These are phyloP conservation scores for Philereme vetulata DNA, from an alignment of 2,888 invertebrate genomes.

Conservation along the genomic window DNA sequence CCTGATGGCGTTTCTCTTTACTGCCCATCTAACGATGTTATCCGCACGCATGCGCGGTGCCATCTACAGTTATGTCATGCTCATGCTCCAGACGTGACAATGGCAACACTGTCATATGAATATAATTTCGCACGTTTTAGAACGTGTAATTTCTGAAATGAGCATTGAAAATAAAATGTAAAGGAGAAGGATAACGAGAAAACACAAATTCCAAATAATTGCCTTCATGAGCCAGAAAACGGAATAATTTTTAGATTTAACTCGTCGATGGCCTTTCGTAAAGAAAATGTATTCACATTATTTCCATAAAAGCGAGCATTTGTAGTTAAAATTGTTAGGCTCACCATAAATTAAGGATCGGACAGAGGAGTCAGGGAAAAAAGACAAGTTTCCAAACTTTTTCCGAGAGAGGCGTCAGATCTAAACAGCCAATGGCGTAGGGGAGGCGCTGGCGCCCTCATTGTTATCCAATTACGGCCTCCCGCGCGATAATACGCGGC, in stretches of 20 bases:
- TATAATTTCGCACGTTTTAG: slow-evolving; percentile 49
- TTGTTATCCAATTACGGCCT: slow-evolving; percentile 82
- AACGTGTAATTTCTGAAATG: slow-evolving; percentile 43
- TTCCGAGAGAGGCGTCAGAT: slow-evolving; percentile 52
- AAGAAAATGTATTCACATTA: slow-evolving; percentile 28
- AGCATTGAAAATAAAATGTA: slow-evolving; percentile 41
- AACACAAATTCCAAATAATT: slow-evolving; percentile 33
- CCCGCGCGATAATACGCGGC: slow-evolving; percentile 81
- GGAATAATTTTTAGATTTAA: slow-evolving; percentile 28
- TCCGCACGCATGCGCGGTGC: slow-evolving; percentile 69
- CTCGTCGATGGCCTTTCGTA: slow-evolving; percentile 23
- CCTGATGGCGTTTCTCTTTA: slow-evolving; percentile 57
- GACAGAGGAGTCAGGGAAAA: slow-evolving; percentile 21
- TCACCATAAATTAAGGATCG: slow-evolving; percentile 20
- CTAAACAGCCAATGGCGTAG: slow-evolving; percentile 56
- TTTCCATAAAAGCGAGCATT: slow-evolving; percentile 23
- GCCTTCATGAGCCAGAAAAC: slow-evolving; percentile 24
- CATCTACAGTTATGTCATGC: slow-evolving; percentile 47
- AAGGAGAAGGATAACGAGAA: slow-evolving; percentile 33
- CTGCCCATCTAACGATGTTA: slow-evolving; percentile 77
- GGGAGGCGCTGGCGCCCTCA: slow-evolving; percentile 77
- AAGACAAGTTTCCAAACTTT: slow-evolving; percentile 29
- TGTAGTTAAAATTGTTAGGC: slow-evolving; percentile 22
- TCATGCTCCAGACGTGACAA: slow-evolving; percentile 52
- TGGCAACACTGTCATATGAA: slow-evolving; percentile 50